Evolutionary conservation across 2,888 invertebrate species (phyloP).

Genomic region (Amaurobius ferox): DNA sequence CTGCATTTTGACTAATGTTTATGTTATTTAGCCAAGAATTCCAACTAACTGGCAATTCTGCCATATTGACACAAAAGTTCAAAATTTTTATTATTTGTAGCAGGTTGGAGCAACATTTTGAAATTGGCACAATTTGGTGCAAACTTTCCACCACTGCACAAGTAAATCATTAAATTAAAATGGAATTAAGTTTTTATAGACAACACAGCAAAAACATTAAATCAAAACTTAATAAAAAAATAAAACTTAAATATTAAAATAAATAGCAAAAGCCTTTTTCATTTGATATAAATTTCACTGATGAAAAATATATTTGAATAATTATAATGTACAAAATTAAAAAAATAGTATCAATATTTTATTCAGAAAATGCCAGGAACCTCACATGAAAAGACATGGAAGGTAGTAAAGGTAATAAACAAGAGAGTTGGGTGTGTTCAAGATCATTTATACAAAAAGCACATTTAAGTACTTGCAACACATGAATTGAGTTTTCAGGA

Average conservation of each 20-base stretch:
- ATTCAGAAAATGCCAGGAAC: constrained; percentile 8
- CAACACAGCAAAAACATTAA: neutral
- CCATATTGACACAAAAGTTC: too few relatives aligned
- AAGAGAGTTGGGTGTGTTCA: constrained; percentile 5
- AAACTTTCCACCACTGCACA: too few relatives aligned
- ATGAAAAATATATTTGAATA: constrained; percentile 14
- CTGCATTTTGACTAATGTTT: too few relatives aligned
- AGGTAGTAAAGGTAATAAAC: constrained; percentile 20
- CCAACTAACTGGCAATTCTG: too few relatives aligned
- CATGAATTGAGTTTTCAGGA: too few relatives aligned
- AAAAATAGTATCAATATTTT: constrained; percentile 28
- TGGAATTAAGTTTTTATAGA: neutral
- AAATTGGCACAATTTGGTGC: too few relatives aligned
- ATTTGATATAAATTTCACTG: constrained; percentile 46
- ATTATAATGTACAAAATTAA: constrained; percentile 35
- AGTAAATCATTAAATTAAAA: constrained; percentile 13
- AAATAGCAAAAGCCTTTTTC: constrained; percentile 15
- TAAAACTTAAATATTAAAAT: constrained; percentile 1
- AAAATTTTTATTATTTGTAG: too few relatives aligned
- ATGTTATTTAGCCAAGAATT: too few relatives aligned
- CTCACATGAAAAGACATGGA: constrained; percentile 24
- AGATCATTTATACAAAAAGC: constrained; percentile 32
- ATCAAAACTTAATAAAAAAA: neutral
- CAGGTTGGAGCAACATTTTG: too few relatives aligned
- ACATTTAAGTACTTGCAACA: constrained; percentile 35